Conservation (phyloP, 1,140 invertebrate species). For the Globodera rostochiensis region DNA sequence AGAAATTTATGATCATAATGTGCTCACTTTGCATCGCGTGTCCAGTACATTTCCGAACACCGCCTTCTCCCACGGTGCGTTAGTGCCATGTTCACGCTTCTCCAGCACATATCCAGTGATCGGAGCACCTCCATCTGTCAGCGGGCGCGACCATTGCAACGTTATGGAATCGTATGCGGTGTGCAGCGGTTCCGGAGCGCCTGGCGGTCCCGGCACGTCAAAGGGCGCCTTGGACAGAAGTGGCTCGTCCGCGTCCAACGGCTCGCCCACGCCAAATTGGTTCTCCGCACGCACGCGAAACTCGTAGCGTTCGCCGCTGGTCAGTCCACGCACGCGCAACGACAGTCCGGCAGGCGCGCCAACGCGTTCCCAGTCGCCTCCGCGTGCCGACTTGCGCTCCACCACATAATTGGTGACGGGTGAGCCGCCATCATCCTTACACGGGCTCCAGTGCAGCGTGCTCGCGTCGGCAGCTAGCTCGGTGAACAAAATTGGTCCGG, state of each 20-base stretch:
- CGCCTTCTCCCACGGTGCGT: slow-evolving; percentile 73
- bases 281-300: slow-evolving; percentile 97
- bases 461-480: slow-evolving; percentile 93
- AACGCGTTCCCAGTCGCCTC: slow-evolving; percentile 82
- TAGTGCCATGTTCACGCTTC: slow-evolving; percentile 82
- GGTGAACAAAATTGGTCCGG: slow-evolving; percentile 80
- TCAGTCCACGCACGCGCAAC: slow-evolving; percentile 84
- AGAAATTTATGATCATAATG: no score
- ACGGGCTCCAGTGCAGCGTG: slow-evolving; percentile 91
- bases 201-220: slow-evolving; percentile 73
- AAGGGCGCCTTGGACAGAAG: slow-evolving; percentile 93
- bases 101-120: slow-evolving; percentile 91
- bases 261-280: slow-evolving; percentile 81
- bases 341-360: slow-evolving; percentile 87
- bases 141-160: slow-evolving; percentile 89
- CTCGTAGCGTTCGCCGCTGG: slow-evolving; percentile 87
- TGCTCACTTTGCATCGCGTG: slow-evolving; percentile 69
- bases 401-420: slow-evolving; percentile 94
- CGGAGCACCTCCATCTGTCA: slow-evolving; percentile 86
- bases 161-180: slow-evolving; percentile 96
- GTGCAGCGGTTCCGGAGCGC: slow-evolving; percentile 84
- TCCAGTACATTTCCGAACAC: slow-evolving; percentile 80
- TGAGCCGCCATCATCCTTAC: slow-evolving; percentile 80
- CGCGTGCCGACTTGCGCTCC: slow-evolving; percentile 81
- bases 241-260: slow-evolving; percentile 81